Conservation (phyloP, 2,113 vertebrate species). For the Ellobius talpinus region DNA sequence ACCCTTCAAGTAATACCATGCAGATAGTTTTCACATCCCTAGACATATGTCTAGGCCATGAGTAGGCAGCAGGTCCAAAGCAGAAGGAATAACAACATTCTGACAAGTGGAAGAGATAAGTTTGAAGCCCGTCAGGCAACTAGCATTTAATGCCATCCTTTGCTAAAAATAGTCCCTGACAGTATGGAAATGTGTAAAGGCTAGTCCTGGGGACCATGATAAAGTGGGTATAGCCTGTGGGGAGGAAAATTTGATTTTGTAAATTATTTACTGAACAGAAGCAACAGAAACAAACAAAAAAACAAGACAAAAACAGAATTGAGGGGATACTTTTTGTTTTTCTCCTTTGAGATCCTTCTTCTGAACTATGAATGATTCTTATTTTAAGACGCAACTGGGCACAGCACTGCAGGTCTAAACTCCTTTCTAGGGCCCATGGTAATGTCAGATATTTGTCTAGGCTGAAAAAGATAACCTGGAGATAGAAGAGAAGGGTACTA, state of each 20-base stretch:
- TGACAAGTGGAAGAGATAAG: conserved; percentile 76
- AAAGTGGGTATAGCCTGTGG: conserved; percentile 66
- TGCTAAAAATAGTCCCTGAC: conserved; percentile 80
- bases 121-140: conserved; percentile 61
- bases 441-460: conserved; percentile 58
- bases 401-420: conserved; percentile 23
- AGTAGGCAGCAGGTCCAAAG: conserved; percentile 57
- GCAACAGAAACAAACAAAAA: not conserved
- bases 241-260: conserved; percentile 72
- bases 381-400: conserved; percentile 47
- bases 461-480: conserved; percentile 62
- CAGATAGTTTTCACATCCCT: conserved; percentile 41
- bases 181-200: conserved; percentile 74
- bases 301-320: conserved; percentile 42
- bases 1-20: conserved; percentile 18
- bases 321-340: conserved; percentile 27
- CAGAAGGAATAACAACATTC: conserved; percentile 57
- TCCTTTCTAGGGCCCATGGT: conserved; percentile 44
- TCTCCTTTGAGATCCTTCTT: conserved; percentile 25
- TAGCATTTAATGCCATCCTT: conserved; percentile 74
- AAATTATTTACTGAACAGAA: conserved; percentile 72
- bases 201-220: conserved; percentile 67
- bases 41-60: conserved; percentile 39
- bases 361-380: conserved; percentile 59
- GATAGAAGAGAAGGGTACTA: not conserved